Percentiles rank a stretch among this genome's conserved stretches.
Evolutionary conservation across 2,113 vertebrate species (phyloP).

Genomic region (Pantherophis guttatus): DNA sequence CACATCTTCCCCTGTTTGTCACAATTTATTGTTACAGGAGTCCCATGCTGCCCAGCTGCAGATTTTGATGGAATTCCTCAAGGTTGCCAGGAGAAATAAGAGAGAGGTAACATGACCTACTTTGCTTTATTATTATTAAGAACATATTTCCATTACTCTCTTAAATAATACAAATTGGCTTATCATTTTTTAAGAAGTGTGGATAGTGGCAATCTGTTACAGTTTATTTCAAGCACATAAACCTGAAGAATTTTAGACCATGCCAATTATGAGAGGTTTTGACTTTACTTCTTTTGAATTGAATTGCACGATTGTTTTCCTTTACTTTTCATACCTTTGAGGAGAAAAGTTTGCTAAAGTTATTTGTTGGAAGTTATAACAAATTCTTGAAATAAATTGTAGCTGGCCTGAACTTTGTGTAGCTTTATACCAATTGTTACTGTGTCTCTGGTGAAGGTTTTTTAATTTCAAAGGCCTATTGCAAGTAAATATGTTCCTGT

Average conservation of each 20-base stretch:
- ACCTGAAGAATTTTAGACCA: constrained; percentile 33
- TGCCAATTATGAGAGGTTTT: constrained; percentile 28
- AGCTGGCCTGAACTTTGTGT: neutral
- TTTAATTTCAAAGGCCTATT: neutral
- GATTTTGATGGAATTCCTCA: constrained; percentile 98
- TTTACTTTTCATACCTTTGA: neutral
- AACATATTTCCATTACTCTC: constrained; percentile 20
- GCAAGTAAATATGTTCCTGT: neutral
- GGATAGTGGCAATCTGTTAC: neutral
- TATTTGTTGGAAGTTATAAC: constrained; percentile 9
- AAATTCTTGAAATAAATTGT: neutral
- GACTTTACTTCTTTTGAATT: constrained; percentile 3
- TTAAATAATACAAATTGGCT: constrained; percentile 29
- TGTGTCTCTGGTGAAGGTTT: neutral
- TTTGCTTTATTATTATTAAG: constrained; percentile 36
- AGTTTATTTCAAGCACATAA: constrained; percentile 26
- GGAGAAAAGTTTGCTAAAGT: constrained; percentile 13
- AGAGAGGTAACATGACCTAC: constrained; percentile 83
- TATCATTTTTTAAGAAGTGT: neutral
- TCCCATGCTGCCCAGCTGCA: constrained; percentile 95
- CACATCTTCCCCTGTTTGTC: constrained; percentile 13
- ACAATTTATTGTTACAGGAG: constrained; percentile 78
- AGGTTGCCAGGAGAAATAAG: constrained; percentile 97
- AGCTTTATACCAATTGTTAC: neutral
- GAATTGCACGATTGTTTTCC: constrained; percentile 23